These are phyloP conservation scores for Chaetops frenatus DNA, from an alignment of 2,113 vertebrate genomes.

Conservation along the genomic window DNA sequence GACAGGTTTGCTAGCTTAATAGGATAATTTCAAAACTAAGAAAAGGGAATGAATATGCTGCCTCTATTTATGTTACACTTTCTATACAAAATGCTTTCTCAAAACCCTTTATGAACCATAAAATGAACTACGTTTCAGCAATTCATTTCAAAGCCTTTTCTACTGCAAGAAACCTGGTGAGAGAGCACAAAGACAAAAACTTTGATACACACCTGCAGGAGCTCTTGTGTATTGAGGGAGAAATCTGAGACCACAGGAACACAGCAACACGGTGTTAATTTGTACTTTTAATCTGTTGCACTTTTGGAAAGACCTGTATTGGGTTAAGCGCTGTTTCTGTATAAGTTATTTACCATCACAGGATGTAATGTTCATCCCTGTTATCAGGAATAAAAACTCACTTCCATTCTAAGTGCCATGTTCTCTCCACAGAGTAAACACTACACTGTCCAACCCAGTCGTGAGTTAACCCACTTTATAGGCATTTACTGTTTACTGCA, in stretches of 20 bases:
- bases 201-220: neutral
- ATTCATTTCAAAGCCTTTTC: slow-evolving; percentile 15
- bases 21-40: slow-evolving; percentile 31
- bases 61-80: slow-evolving; percentile 7
- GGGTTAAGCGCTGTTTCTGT: neutral
- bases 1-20: slow-evolving; percentile 1
- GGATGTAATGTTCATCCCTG: neutral
- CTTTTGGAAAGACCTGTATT: neutral
- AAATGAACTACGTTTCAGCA: slow-evolving; percentile 9
- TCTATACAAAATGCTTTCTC: slow-evolving; percentile 16
- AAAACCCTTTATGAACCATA: slow-evolving; percentile 37
- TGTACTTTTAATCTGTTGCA: neutral
- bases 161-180: neutral
- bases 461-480: neutral
- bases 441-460: neutral
- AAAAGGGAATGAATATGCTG: slow-evolving; percentile 3
- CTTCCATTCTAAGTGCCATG: neutral
- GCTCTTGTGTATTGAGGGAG: neutral
- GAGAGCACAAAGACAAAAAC: neutral
- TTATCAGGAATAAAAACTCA: neutral
- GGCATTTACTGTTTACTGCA: neutral
- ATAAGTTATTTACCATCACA: neutral
- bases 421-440: neutral
- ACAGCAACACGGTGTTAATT: neutral
- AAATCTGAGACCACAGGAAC: neutral